These are phyloP conservation scores for Brachystomella parvula DNA, from an alignment of 1,140 invertebrate genomes.

Conservation along the genomic window DNA sequence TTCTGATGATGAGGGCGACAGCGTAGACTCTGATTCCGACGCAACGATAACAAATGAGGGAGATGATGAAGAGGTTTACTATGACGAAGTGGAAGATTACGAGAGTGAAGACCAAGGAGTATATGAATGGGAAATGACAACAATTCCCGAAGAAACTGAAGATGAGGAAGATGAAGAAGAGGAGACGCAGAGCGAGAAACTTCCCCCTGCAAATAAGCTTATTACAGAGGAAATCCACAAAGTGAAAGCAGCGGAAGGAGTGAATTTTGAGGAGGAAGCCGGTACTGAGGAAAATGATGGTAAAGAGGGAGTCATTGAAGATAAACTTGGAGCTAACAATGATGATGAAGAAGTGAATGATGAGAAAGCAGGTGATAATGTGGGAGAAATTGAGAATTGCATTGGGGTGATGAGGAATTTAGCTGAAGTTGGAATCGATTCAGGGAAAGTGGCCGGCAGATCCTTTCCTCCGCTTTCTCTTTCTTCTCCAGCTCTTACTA, in stretches of 20 bases:
- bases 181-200: not conserved
- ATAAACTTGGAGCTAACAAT: no score
- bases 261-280: not conserved
- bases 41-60: slow-evolving; percentile 30
- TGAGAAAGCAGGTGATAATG: slow-evolving; percentile 16
- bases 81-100: slow-evolving; percentile 9
- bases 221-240: no score
- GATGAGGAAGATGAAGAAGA: not conserved
- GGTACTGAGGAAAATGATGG: not conserved
- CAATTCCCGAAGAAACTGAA: not conserved
- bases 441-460: not conserved
- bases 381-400: slow-evolving; percentile 11
- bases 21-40: slow-evolving; percentile 27
- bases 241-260: no score
- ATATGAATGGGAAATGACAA: slow-evolving; percentile 10
- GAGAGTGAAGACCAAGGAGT: slow-evolving; percentile 4
- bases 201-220: no score
- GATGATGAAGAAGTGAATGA: no score
- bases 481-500: not conserved
- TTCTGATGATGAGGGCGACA: slow-evolving; percentile 14
- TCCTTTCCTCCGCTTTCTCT: not conserved
- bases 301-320: slow-evolving; percentile 13
- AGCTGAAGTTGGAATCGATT: slow-evolving; percentile 18
- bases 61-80: slow-evolving; percentile 25
- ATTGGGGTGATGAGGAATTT: slow-evolving; percentile 22